These are phyloP conservation scores for Ictidomys tridecemlineatus DNA, from an alignment of 2,113 vertebrate genomes.

Conservation along the genomic window DNA sequence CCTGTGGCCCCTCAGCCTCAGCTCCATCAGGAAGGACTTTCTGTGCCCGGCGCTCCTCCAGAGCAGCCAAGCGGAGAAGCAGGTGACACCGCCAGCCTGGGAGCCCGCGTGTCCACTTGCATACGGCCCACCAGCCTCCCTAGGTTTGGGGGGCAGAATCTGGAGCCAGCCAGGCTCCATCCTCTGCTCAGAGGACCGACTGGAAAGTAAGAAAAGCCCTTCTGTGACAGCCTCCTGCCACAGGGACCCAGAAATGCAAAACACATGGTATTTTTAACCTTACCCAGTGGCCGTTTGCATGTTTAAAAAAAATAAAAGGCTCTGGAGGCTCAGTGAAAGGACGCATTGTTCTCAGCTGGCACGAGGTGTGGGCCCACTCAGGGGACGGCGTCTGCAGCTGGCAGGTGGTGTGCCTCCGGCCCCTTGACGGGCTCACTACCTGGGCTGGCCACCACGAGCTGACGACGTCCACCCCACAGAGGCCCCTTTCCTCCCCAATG, in stretches of 20 bases:
- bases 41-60: accelerated
- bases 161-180: neutral
- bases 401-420: neutral
- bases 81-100: neutral
- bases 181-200: neutral
- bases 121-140: neutral
- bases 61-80: neutral
- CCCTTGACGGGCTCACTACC: conserved; percentile 55
- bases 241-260: conserved; percentile 83
- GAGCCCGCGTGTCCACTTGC: neutral
- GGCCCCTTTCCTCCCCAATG: neutral
- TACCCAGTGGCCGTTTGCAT: conserved; percentile 64
- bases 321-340: conserved; percentile 75
- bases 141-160: neutral
- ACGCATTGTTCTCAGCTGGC: conserved; percentile 69
- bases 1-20: accelerated
- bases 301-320: conserved; percentile 70
- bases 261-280: conserved; percentile 84
- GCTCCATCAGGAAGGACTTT: accelerated
- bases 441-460: conserved; percentile 39
- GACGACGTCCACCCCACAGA: neutral
- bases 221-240: conserved; percentile 75
- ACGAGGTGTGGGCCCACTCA: neutral
- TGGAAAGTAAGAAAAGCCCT: neutral
- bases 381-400: too few relatives aligned